Conservation (phyloP, 2,113 vertebrate genomes). For the Lamprologus sp. region DNA sequence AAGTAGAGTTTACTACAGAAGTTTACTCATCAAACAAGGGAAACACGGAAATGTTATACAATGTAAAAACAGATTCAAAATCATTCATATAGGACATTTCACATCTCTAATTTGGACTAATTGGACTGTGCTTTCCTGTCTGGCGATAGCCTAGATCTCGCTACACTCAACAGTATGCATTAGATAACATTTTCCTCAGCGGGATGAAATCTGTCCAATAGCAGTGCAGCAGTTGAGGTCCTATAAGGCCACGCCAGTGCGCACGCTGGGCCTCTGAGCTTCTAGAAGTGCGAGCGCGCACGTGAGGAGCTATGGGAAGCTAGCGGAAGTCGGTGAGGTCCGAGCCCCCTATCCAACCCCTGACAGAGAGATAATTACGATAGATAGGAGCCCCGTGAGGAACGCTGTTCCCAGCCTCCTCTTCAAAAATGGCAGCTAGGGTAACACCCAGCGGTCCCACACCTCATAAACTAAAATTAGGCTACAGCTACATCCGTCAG, state of each 20-base stretch:
- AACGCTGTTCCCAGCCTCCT: conserved; percentile 30
- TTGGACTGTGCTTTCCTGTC: conserved; percentile 47
- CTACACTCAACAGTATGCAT: conserved; percentile 35
- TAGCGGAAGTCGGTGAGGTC: conserved; percentile 34
- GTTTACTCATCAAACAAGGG: conserved; percentile 13
- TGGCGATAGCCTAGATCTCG: conserved; percentile 51
- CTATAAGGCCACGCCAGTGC: conserved; percentile 16
- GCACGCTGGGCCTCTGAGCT: conserved; percentile 1
- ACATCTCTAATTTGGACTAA: conserved; percentile 48
- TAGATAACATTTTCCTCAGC: conserved; percentile 56
- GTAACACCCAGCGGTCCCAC: conserved; percentile 65
- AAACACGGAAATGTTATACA: background rate
- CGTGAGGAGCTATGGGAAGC: conserved; percentile 42
- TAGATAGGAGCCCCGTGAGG: conserved; percentile 45
- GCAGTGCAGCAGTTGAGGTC: background rate
- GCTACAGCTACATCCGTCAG: conserved; percentile 45
- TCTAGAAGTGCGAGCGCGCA: conserved; percentile 4
- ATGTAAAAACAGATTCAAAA: background rate
- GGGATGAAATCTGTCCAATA: conserved; percentile 43
- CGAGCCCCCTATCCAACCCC: conserved; percentile 56
- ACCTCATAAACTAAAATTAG: conserved; percentile 68
- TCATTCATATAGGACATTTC: conserved; percentile 10
- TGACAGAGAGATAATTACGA: conserved; percentile 62
- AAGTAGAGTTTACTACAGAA: conserved; percentile 18
- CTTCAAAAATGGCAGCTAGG: conserved; percentile 63